A percentile compares a stretch with the other conserved stretches of the same genome.
Evolutionary conservation across 2,888 invertebrate species (phyloP).

Genomic region (Syritta pipiens): DNA sequence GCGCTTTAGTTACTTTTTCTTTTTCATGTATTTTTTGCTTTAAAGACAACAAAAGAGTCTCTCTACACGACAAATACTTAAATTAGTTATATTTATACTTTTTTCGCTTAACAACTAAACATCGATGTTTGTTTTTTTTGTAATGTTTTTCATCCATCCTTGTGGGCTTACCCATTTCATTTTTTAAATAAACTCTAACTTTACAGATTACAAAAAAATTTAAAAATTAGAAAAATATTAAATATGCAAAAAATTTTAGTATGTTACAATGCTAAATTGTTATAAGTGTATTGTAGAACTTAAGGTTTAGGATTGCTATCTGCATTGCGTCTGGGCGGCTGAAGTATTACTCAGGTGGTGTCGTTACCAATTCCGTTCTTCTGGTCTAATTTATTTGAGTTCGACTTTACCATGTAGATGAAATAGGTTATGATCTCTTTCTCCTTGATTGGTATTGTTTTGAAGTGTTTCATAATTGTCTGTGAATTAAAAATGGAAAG

Average conservation of each 20-base stretch:
- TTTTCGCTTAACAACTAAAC: slow-evolving; percentile 58
- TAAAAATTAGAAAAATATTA: slow-evolving; percentile 32
- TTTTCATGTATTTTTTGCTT: slow-evolving; percentile 41
- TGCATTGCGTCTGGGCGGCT: slow-evolving; percentile 67
- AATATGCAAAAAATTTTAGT: slow-evolving; percentile 54
- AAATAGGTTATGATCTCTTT: slow-evolving; percentile 97
- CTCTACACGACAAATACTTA: slow-evolving; percentile 58
- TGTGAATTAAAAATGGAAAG: slow-evolving; percentile 79
- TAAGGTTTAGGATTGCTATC: slow-evolving; percentile 69
- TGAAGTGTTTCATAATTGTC: slow-evolving; percentile 97
- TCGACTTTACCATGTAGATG: slow-evolving; percentile 97
- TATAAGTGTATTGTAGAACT: slow-evolving; percentile 57
- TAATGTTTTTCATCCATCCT: slow-evolving; percentile 13
- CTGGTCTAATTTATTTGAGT: slow-evolving; percentile 80
- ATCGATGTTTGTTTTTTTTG: slow-evolving; percentile 64
- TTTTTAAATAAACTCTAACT: slow-evolving; percentile 43
- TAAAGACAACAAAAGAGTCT: slow-evolving; percentile 55
- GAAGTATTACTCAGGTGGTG: slow-evolving; percentile 64
- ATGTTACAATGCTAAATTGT: slow-evolving; percentile 56
- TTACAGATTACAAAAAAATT: slow-evolving; percentile 51
- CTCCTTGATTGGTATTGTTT: slow-evolving; percentile 95
- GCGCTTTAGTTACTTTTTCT: slow-evolving; percentile 16
- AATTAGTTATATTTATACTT: slow-evolving; percentile 37
- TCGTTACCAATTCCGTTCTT: slow-evolving; percentile 79
- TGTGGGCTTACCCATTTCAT: background rate